Base-by-base conservation (phyloP, 2,113 vertebrate genomes). In the Formicarius rufipectus region DNA sequence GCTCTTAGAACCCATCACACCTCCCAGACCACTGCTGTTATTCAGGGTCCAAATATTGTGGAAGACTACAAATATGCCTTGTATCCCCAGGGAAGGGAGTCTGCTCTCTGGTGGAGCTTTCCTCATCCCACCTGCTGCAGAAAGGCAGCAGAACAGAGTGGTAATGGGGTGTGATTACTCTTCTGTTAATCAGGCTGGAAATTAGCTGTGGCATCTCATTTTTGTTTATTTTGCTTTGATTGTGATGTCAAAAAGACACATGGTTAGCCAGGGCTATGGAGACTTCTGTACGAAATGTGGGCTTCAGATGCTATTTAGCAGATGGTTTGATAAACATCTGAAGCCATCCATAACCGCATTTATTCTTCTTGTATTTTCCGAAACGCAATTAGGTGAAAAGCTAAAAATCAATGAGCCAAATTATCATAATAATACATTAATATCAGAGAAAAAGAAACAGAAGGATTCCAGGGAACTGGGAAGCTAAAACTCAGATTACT, bases 401-500 rank as follows among this genome's bases (percentile, higher is more conserved):
- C 53, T 87, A 37, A 82, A 85, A 74, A 12, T 28, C 5, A 21
- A 22, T 37, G 56, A 72, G 49, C 14, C 16, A 35, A 74, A 31
- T 10, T 6, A 84, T 92, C 10, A 3, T 30, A 9, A 18, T 9
- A 45, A 69, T 39, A 8, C 6, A 30, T 71, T 62, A 6, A 44
- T 31, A 68, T n/a, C 67, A 88, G 49, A 83, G 56, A 40, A 85
- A 82, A 91, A 90, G 75, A 95, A 92, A 84, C 76, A 72, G 85
- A 90, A 84, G 62, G 37, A 73, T 90, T 94, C 68, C 33, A 47
- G 79, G 92, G 88, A 88, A 59, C 23, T 10, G 68, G 72, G 79
- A 88, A 81, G 80, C 90, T 93, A 42, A 90, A 95, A 64, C 84
- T 96, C 96, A 96, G 96, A 96, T 97, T 96, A 96, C 96, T 89